Evolutionary conservation across 2,797 vertebrate species (phyloP).

Genomic region (Tachyglossus aculeatus): DNA sequence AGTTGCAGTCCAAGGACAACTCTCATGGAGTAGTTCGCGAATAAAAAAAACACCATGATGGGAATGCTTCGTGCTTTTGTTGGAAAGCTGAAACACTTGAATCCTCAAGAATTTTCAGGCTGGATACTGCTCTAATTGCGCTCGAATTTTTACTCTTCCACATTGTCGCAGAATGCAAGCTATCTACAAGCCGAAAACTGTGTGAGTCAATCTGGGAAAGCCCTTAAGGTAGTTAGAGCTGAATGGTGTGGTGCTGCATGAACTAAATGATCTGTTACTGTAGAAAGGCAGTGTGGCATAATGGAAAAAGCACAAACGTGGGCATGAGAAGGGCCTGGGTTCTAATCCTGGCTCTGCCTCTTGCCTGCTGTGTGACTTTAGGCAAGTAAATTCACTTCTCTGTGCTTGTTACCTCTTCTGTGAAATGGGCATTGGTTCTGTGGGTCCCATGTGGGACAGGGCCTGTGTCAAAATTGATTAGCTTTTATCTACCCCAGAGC

Average conservation of each 20-base stretch:
- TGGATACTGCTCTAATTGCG: slow-evolving; percentile 63
- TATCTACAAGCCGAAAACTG: slow-evolving; percentile 70
- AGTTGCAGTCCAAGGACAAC: slow-evolving; percentile 64
- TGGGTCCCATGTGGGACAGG: no score
- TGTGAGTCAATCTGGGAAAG: slow-evolving; percentile 75
- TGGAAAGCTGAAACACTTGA: slow-evolving; percentile 69
- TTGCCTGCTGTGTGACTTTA: no score
- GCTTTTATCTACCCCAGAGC: no score
- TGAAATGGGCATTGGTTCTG: no score
- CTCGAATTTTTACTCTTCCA: slow-evolving; percentile 62
- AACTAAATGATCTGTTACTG: no score
- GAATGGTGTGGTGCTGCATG: slow-evolving; percentile 68
- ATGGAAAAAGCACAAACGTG: no score
- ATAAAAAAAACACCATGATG: slow-evolving; percentile 46
- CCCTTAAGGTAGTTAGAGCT: slow-evolving; percentile 73
- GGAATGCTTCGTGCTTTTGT: slow-evolving; percentile 70
- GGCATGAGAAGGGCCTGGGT: no score
- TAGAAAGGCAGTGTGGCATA: no score
- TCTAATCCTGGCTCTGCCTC: no score
- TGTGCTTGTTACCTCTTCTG: no score
- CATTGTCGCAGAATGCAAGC: slow-evolving; percentile 66
- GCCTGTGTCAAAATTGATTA: no score
- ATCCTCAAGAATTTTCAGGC: slow-evolving; percentile 68
- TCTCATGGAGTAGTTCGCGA: slow-evolving; percentile 60
- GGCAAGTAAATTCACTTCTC: no score